A percentile compares a stretch with the other conserved stretches of the same genome.
These are phyloP conservation scores for Auanema freiburgensis DNA, from an alignment of 2,888 invertebrate genomes.

Conservation along the genomic window DNA sequence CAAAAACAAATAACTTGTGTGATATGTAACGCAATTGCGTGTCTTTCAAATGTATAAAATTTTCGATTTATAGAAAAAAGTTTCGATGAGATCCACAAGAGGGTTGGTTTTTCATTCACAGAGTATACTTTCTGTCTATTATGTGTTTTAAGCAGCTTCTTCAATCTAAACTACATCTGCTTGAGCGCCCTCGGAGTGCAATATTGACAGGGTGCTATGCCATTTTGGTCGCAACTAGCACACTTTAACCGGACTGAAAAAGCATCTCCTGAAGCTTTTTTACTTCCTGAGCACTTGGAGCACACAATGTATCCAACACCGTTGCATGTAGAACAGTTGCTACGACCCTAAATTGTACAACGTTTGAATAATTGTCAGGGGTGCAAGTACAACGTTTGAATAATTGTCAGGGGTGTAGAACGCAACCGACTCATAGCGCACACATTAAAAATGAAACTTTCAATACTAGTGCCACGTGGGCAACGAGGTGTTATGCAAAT, in stretches of 20 bases:
- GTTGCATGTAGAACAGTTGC: slow-evolving; percentile 21
- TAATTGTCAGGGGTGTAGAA: not conserved
- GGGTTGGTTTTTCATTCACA: slow-evolving; percentile 1
- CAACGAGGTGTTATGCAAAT: too few relatives aligned
- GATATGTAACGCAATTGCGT: not conserved
- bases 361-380: not conserved
- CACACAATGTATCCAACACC: slow-evolving; percentile 29
- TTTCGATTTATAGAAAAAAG: not conserved
- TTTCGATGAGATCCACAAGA: not conserved
- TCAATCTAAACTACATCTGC: not conserved
- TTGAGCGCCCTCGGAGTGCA: slow-evolving; percentile 68
- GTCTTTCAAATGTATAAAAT: slow-evolving; percentile 1
- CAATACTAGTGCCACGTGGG: not conserved
- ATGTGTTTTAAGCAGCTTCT: not conserved
- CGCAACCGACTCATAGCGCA: not conserved
- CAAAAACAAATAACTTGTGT: not conserved
- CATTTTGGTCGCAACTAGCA: slow-evolving; percentile 93
- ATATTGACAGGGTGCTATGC: slow-evolving; percentile 82
- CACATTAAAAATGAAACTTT: not conserved
- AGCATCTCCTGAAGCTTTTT: slow-evolving; percentile 15
- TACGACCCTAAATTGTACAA: slow-evolving; percentile 20
- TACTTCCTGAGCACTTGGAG: slow-evolving; percentile 28
- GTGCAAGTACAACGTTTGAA: not conserved
- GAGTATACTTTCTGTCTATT: not conserved
- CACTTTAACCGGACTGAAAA: slow-evolving; percentile 74